Base-by-base conservation (phyloP, 2,888 invertebrate species). In the Mycalesis mineus region DNA sequence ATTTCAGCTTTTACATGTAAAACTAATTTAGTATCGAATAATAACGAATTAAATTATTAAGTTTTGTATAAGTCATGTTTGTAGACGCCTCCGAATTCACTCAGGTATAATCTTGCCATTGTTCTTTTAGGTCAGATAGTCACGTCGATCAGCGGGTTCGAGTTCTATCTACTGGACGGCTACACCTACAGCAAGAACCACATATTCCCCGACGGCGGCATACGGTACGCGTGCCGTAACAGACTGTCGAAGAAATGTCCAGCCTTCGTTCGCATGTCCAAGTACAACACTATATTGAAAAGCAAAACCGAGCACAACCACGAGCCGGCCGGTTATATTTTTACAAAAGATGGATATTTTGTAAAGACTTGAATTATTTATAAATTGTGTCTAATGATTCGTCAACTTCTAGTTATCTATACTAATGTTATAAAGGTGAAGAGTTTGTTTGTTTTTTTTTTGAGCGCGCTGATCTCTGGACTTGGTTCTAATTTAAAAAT, bases 161-260 rank as follows among this genome's bases (percentile, higher is more conserved):
- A 55, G 3, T 52, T 76, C 7, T 58, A 75, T 7, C 61, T 77
- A 2, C 57, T 72, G 28, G 60, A 67, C 15, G 72, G 70, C 5
- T 74, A 69, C 36, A 63, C 75, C 0, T 78, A 70, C 60, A 74
- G 71, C 55, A 74, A 64, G 52, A 72, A 71, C 33, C 61, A 65
- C 5, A 60, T 28, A 11, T 37, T 70, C 9, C 51, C 65, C 0
- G 29, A 67, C 2, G 67, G 68, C 0, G 72, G 74, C 0, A 15
- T 17, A 1, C 64, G 72, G 22, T 75, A 63, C 42, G 69, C 66
- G 0, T 75, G 75, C 15, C 66, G 67, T 1, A 74, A 65, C 49
- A 61, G 72, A 4, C 15, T 65, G 28, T 72, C 74, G 1, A 62
- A 60, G 14, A 58, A 62, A 8, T 82, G 80, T 58, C 68, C 66